Base-by-base conservation (phyloP, 2,888 invertebrate genomes). In the Hyposoter didymator region DNA sequence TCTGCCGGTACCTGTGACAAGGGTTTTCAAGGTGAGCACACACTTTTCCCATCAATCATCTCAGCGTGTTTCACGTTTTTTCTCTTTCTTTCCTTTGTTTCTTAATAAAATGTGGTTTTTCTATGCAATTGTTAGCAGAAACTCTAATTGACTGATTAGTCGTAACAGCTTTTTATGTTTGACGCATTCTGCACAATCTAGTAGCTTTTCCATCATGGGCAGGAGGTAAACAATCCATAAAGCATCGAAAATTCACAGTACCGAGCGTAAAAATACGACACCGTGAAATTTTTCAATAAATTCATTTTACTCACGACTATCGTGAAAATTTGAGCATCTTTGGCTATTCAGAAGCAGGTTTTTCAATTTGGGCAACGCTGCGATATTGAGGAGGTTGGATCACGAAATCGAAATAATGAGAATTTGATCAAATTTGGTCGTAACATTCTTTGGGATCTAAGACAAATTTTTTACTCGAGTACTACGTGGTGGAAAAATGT, bases 1-100 rank as follows among this genome's bases (percentile, higher is more conserved):
- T 22, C 62, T 89, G 59, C 59, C 87, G 1, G 59, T 80, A 67
- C 84, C 78, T 8, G 47, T 87, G 10, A 84, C 84, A 78, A 91
- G 91, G 45, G 84, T 59, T 69, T 87, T 91, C 35, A 90, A 89
- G 88, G 91, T 92, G 88, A 87, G 87, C 86, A 43, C 35, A 45
- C 1, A 47, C 47, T 69, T 47, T 78, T 14, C 45, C 45, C 28
- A 22, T 74, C 14, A 17, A 49, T 49, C 1, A 22, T 22, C 5
- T 14, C 22, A 81, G 28, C 69, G 32, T 28, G 64, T 75, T 62
- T 64, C 17, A 19, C 19, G 78, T 3, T 43, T 67, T 67, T 19
- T 28, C 19, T 52, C 35, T 35, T 55, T 28, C 28, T 72, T 70
- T 22, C 32, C 73, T 78, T 72, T 8, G 5, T 28, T 28, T 59